phyloP scores from a whole-genome alignment of 2,888 invertebrate species.

The Acleris laterana region DNA sequence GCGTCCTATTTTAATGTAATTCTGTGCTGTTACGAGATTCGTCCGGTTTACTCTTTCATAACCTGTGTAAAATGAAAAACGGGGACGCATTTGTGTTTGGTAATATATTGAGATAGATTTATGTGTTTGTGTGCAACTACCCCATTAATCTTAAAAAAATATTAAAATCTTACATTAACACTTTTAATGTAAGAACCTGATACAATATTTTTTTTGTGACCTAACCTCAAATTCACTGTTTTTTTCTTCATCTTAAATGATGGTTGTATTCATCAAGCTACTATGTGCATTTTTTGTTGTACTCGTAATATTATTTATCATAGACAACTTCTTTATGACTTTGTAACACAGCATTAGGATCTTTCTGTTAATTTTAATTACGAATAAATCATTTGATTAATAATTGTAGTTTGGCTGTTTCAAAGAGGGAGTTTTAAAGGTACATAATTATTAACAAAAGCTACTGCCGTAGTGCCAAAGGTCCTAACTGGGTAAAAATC shows the following conservation, averaged over 20 bases:
- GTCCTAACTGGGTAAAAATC: too few relatives aligned
- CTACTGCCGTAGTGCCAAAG: too few relatives aligned
- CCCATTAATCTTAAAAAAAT: neutral
- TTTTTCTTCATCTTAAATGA: neutral
- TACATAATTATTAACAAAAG: too few relatives aligned
- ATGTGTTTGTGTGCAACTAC: conserved; percentile 17
- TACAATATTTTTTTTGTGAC: neutral
- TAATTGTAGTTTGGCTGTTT: too few relatives aligned
- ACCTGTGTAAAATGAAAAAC: conserved; percentile 48
- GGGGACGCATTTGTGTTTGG: conserved; percentile 58
- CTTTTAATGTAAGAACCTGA: neutral
- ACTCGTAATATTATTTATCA: too few relatives aligned
- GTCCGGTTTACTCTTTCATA: conserved; percentile 28
- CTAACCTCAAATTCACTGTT: neutral
- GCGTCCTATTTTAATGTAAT: conserved; percentile 60
- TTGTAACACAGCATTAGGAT: neutral
- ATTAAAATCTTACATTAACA: neutral
- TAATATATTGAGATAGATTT: conserved; percentile 42
- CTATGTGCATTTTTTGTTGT: too few relatives aligned
- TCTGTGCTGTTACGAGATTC: conserved; percentile 49
- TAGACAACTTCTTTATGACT: too few relatives aligned
- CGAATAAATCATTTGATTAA: neutral
- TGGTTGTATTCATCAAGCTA: too few relatives aligned
- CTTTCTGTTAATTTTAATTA: neutral
- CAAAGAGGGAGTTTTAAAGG: too few relatives aligned